phyloP scores from a whole-genome alignment of 2,888 invertebrate species.

The Eupelmus urozonus region DNA sequence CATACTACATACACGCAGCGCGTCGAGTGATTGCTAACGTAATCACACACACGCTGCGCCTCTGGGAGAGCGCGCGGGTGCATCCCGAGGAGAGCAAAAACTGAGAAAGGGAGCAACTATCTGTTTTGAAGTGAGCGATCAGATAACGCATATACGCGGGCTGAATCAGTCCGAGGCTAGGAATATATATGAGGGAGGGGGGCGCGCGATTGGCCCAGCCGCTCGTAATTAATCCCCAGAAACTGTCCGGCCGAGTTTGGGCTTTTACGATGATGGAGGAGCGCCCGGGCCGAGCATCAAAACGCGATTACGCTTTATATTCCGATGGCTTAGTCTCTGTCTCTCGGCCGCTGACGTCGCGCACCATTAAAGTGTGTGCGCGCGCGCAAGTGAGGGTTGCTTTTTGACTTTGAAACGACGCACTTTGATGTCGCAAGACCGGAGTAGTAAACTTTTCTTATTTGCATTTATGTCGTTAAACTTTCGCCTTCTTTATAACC shows the following conservation, averaged over 20 bases:
- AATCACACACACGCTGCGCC: slow-evolving; percentile 73
- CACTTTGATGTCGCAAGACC: slow-evolving; percentile 13
- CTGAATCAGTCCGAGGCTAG: not conserved
- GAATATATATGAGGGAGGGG: too few relatives aligned
- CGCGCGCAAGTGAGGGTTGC: not conserved
- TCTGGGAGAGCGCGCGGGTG: slow-evolving; percentile 62
- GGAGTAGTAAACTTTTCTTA: slow-evolving; percentile 13
- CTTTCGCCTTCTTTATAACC: too few relatives aligned
- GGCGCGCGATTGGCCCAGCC: not conserved
- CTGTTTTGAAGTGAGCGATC: too few relatives aligned
- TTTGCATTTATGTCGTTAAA: too few relatives aligned
- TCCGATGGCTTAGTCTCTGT: too few relatives aligned
- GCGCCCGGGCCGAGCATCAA: slow-evolving; percentile 14
- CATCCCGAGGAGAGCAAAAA: slow-evolving; percentile 49
- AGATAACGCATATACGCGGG: too few relatives aligned
- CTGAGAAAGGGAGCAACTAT: too few relatives aligned
- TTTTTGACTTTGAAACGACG: not conserved
- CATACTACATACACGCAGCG: too few relatives aligned
- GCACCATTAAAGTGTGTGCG: too few relatives aligned
- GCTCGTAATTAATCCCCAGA: slow-evolving; percentile 12
- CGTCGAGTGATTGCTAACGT: slow-evolving; percentile 76
- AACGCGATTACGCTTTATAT: slow-evolving; percentile 2
- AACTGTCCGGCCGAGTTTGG: not conserved
- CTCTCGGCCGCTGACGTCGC: too few relatives aligned
- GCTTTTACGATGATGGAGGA: slow-evolving; percentile 19